Base-by-base conservation (phyloP, 2,888 invertebrate genomes). In the Leptopilina drosophilae region DNA sequence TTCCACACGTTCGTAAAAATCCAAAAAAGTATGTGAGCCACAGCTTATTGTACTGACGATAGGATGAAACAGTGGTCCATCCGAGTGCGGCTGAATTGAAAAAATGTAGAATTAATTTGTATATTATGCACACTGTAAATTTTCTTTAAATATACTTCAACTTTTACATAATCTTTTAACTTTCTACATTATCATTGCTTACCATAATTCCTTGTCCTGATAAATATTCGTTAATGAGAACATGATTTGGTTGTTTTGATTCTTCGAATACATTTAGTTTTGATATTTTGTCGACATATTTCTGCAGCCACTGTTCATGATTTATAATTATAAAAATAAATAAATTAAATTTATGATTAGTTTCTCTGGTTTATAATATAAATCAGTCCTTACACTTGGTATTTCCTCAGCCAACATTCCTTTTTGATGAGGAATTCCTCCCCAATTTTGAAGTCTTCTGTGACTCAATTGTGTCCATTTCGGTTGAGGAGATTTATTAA, bases 371-470 rank as follows among this genome's bases (percentile, higher is more conserved):
- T 79, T 65, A 56, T 78, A 20, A 42, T 33, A 33, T 33, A 33
- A 33, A 33, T 49, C 12, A 6, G 69, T 84, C 85, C 85, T 86
- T 85, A 92, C 92, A 77, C 92, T 87, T 1, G 99, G 99, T 84
- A 99, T 95, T 82, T 94, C 93, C 92, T 99, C 98, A 0, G 96
- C 95, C 83, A 99, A 95, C 97, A 99, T 98, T 80, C 98, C 98
- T 88, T 97, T 98, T 15, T 94, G 94, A 90, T 98, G 98, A 0
- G 99, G 98, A 78, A 98, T 93, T 0, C 99, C 99, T 40, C 99
- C 99, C 95, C 99, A 99, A 92, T 99, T 99, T 90, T 99, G 98
- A n/a, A 99, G 93, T 82, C 98, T 94, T 83, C 99, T 94, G 90
- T 98, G 96, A 26, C 96, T 95, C 64, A 99, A 93, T 89, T 96